A percentile compares a stretch with the other conserved stretches of the same genome.
These are phyloP conservation scores for Eristalis intricaria DNA, from an alignment of 2,888 invertebrate genomes.

Conservation along the genomic window DNA sequence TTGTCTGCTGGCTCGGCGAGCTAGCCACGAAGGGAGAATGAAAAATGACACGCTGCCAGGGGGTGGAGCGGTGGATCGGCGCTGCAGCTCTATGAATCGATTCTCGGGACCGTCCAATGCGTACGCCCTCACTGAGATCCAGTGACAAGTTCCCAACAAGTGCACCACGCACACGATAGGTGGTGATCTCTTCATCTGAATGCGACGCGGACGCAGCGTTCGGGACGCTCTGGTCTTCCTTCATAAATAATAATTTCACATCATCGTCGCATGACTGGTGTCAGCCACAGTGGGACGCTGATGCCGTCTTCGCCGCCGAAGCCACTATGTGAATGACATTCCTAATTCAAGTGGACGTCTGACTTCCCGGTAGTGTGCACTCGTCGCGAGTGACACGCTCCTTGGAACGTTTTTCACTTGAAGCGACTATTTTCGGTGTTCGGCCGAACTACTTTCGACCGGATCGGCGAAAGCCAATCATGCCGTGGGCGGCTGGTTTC, in stretches of 20 bases:
- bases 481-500: background rate
- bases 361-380: slow-evolving; percentile 45
- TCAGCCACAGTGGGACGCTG: slow-evolving; percentile 53
- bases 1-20: slow-evolving; percentile 47
- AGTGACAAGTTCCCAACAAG: slow-evolving; percentile 70
- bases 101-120: slow-evolving; percentile 45
- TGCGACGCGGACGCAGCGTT: slow-evolving; percentile 44
- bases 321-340: slow-evolving; percentile 35
- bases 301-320: background rate
- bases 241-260: slow-evolving; percentile 68
- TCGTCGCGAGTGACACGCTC: slow-evolving; percentile 26
- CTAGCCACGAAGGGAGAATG: slow-evolving; percentile 31
- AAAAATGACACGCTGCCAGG: slow-evolving; percentile 27
- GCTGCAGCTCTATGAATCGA: slow-evolving; percentile 48
- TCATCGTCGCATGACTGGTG: slow-evolving; percentile 61
- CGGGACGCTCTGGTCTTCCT: slow-evolving; percentile 46
- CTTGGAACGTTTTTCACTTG: slow-evolving; percentile 17
- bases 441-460: too few relatives aligned
- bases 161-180: slow-evolving; percentile 59
- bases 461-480: too few relatives aligned
- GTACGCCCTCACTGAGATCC: slow-evolving; percentile 68
- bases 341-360: slow-evolving; percentile 57
- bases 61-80: background rate
- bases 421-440: too few relatives aligned
- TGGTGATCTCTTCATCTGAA: slow-evolving; percentile 71